These are phyloP conservation scores for Triplophysa bombifrons DNA, from an alignment of 2,797 vertebrate species.

Conservation along the genomic window DNA sequence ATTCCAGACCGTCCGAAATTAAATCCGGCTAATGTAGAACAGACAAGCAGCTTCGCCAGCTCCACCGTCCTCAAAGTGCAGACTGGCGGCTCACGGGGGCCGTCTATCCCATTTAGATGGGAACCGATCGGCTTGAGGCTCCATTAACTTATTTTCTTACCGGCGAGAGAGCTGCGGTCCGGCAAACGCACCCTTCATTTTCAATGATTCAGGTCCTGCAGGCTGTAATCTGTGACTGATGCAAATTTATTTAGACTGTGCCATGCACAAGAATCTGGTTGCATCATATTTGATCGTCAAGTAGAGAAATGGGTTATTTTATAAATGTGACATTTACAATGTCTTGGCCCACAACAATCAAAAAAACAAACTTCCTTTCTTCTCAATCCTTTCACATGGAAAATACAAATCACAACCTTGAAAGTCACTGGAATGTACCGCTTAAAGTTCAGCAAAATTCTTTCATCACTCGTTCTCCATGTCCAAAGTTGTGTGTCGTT, in stretches of 20 bases:
- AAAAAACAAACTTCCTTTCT: constrained; percentile 16
- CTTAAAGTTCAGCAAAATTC: not conserved
- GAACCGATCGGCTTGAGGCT: constrained; percentile 42
- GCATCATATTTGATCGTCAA: not conserved
- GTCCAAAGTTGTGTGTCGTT: too few species aligned
- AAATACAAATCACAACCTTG: constrained; percentile 45
- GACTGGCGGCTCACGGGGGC: not conserved
- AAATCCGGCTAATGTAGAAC: constrained; percentile 60
- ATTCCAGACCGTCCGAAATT: constrained; percentile 58
- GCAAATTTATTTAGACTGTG: not conserved
- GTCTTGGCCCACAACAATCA: too few species aligned
- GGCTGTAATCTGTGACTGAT: constrained; percentile 49
- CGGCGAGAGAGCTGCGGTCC: constrained; percentile 37
- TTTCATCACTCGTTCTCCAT: too few species aligned
- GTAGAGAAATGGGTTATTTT: not conserved
- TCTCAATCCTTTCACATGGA: constrained; percentile 11
- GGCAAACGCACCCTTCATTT: constrained; percentile 45
- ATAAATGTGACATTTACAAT: too few species aligned
- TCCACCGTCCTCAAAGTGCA: constrained; percentile 13
- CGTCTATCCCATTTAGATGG: constrained; percentile 2
- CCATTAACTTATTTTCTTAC: constrained; percentile 58
- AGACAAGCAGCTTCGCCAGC: constrained; percentile 49
- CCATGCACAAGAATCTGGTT: not conserved
- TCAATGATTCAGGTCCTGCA: constrained; percentile 29
- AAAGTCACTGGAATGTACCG: constrained; percentile 23